Conservation (phyloP, 2,113 vertebrate species). For the Coreoperca whiteheadi region DNA sequence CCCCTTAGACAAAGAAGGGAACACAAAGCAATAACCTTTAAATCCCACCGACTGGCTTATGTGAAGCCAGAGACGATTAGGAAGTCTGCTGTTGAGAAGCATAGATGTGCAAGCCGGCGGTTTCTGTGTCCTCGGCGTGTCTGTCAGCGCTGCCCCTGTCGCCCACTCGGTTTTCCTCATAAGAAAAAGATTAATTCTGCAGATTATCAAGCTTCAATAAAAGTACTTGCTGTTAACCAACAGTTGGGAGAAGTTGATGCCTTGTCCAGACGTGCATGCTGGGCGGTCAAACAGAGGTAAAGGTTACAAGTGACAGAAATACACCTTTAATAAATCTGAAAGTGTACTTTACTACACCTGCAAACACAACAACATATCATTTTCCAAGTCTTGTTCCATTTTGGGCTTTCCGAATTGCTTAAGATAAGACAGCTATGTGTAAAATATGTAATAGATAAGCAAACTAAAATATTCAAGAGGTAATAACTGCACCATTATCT, state of each 20-base stretch:
- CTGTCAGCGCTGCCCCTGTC: slow-evolving; percentile 79
- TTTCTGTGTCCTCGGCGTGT: slow-evolving; percentile 65
- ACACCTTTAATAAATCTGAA: slow-evolving; percentile 15
- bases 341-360: background rate
- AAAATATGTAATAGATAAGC: background rate
- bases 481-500: background rate
- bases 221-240: slow-evolving; percentile 78
- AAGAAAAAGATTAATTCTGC: slow-evolving; percentile 82
- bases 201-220: slow-evolving; percentile 79
- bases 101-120: slow-evolving; percentile 49
- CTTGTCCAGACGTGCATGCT: slow-evolving; percentile 55
- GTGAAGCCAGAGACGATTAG: slow-evolving; percentile 82
- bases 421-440: background rate
- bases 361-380: slow-evolving; percentile 9
- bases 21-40: slow-evolving; percentile 79
- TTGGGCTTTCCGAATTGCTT: background rate
- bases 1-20: slow-evolving; percentile 70
- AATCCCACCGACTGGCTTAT: slow-evolving; percentile 81
- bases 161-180: slow-evolving; percentile 73
- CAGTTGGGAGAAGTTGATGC: slow-evolving; percentile 68
- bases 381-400: background rate
- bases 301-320: slow-evolving; percentile 46
- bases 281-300: slow-evolving; percentile 62
- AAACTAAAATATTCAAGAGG: background rate
- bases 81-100: slow-evolving; percentile 69